Percentiles rank a stretch among this genome's conserved stretches.
phyloP scores from a whole-genome alignment of 2,888 invertebrate species.

The Plebejus anna region DNA sequence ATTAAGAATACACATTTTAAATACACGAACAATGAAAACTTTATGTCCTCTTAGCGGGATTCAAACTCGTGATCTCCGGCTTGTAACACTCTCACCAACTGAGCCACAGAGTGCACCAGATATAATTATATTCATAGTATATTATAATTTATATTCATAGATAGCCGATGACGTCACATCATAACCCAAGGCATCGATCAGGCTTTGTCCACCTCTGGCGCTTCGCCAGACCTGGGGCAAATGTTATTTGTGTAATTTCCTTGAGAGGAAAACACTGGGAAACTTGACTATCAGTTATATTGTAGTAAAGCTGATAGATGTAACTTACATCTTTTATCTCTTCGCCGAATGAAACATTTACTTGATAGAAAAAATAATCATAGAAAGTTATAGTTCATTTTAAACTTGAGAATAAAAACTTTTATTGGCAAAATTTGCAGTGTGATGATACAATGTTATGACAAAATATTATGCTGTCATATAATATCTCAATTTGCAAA shows the following conservation, averaged over 20 bases:
- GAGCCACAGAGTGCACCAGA: no score
- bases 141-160: background rate
- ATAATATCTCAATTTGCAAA: no score
- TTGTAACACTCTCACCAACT: no score
- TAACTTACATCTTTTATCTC: slow-evolving; percentile 3
- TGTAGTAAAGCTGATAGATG: background rate
- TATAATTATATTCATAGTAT: background rate
- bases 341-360: background rate
- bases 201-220: background rate
- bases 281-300: slow-evolving; percentile 7
- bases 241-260: slow-evolving; percentile 1
- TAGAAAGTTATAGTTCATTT: no score
- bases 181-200: background rate
- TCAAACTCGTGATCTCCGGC: no score
- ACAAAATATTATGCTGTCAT: no score
- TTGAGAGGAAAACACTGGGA: slow-evolving; percentile 1
- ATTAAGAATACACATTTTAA: no score
- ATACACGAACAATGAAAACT: no score
- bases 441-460: no score
- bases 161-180: slow-evolving; percentile 3
- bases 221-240: slow-evolving; percentile 1
- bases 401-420: no score
- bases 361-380: background rate
- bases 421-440: no score
- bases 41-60: no score